Base-by-base conservation (phyloP, 2,888 invertebrate genomes). In the Polyommatus iphigenia region DNA sequence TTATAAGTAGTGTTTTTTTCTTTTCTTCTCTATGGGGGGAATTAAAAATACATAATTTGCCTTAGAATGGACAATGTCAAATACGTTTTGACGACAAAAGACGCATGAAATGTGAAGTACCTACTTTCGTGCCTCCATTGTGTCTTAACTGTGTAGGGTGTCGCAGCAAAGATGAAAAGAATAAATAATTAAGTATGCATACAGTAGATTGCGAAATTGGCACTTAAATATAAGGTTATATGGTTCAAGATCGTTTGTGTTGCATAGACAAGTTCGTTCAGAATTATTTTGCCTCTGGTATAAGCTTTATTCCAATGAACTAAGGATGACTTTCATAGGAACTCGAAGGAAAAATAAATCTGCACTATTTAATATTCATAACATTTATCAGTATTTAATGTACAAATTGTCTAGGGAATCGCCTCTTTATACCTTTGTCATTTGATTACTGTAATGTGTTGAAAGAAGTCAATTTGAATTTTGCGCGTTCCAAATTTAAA, bases 131-230 rank as follows among this genome's bases (percentile, higher is more conserved):
- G 41, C 13, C n/a, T 24, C 50, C 50, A 73, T 73, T 73, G 73
- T 73, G 15, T 46, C 73, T 20, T 13, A 20, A 50, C 46, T 41
- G n/a, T 46, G 46, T 46, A 10, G 73, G 41, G 73, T 36, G 32
- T 73, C 20, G 79, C 67, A 36, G 71, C 78, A 79, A 79, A 79
- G 78, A 76, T 67, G 79, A 75, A 77, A 71, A 77, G 81, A 79
- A 80, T 81, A 36, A 50, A 72, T 79, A 79, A 81, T 80, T 78
- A 79, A 54, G 71, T 24, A 50, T 54, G 6, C 54, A 29, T 13
- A 41, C 75, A 15, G 24, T 18, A 1, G 29, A 24, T 29, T 50
- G 29, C 15, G 72, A 77, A 75, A 75, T 54, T 75, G 8, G 29
- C 20, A 73, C 29, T 71, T 50, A 76, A 77, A 18, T 0, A 1